Conservation (phyloP, 1,140 invertebrate species). For the Trichonephila clavata region DNA sequence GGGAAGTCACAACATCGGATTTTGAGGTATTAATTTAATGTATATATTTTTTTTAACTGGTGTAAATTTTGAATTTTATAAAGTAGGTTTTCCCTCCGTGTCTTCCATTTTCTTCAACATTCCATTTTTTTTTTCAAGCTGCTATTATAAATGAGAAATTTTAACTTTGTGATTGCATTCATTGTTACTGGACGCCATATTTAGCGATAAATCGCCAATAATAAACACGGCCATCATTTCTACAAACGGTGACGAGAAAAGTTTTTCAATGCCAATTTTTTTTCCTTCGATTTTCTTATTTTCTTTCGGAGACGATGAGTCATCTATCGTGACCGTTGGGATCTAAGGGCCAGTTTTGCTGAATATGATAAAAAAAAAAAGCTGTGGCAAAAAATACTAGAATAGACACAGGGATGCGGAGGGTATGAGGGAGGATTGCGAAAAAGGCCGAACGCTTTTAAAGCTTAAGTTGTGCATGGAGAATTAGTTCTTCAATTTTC, state of each 20-base stretch:
- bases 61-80: too few species aligned
- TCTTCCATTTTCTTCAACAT: too few species aligned
- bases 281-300: slow-evolving; percentile 18
- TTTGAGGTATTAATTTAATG: too few species aligned
- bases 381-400: neutral
- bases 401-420: neutral
- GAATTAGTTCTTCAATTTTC: slow-evolving; percentile 24
- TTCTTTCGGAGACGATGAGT: slow-evolving; percentile 49
- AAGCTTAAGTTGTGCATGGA: neutral
- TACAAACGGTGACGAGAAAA: neutral
- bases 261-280: slow-evolving; percentile 21
- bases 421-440: neutral
- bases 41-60: too few species aligned
- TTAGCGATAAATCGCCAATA: slow-evolving; percentile 28
- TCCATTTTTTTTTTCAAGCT: too few species aligned
- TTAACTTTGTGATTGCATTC: too few species aligned
- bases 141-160: too few species aligned
- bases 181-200: neutral
- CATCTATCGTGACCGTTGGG: slow-evolving; percentile 63
- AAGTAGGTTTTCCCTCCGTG: too few species aligned
- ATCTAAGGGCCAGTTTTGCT: neutral
- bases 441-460: neutral
- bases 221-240: neutral
- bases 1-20: too few species aligned
- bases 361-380: neutral